Percentiles rank a stretch among this genome's conserved stretches.
These are phyloP conservation scores for Mola mola DNA, from an alignment of 2,113 vertebrate genomes.

Conservation along the genomic window DNA sequence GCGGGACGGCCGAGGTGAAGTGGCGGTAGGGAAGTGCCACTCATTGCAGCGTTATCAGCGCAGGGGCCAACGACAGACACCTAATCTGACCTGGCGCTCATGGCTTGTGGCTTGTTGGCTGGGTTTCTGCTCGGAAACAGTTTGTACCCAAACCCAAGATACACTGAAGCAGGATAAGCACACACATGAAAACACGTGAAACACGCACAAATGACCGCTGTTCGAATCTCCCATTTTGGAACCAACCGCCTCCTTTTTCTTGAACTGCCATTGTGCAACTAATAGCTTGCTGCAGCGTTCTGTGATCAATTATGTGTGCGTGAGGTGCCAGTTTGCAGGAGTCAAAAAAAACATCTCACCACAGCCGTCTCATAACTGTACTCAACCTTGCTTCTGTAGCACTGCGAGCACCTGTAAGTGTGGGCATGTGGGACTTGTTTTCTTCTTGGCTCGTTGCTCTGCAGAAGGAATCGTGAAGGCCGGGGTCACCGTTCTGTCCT, in stretches of 20 bases:
- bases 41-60: constrained; percentile 78
- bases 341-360: constrained; percentile 32
- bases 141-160: constrained; percentile 40
- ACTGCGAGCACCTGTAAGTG: constrained; percentile 37
- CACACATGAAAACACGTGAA: neutral
- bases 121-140: constrained; percentile 53
- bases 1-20: constrained; percentile 77
- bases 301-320: constrained; percentile 72
- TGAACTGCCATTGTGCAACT: constrained; percentile 54
- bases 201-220: constrained; percentile 7
- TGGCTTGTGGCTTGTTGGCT: constrained; percentile 67
- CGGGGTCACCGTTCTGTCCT: constrained; percentile 25
- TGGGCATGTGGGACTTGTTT: constrained; percentile 11
- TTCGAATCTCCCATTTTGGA: constrained; percentile 34
- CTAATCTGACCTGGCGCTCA: constrained; percentile 77
- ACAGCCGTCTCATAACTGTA: constrained; percentile 45
- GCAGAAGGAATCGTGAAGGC: constrained; percentile 29
- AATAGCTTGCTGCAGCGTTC: constrained; percentile 65
- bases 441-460: constrained; percentile 35
- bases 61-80: constrained; percentile 72
- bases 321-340: constrained; percentile 60
- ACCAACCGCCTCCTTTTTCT: constrained; percentile 37
- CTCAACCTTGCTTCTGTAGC: constrained; percentile 31
- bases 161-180: constrained; percentile 9
- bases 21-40: constrained; percentile 86